Evolutionary conservation across 2,888 invertebrate genomes (phyloP).

Genomic region (Abrostola triplasia): DNA sequence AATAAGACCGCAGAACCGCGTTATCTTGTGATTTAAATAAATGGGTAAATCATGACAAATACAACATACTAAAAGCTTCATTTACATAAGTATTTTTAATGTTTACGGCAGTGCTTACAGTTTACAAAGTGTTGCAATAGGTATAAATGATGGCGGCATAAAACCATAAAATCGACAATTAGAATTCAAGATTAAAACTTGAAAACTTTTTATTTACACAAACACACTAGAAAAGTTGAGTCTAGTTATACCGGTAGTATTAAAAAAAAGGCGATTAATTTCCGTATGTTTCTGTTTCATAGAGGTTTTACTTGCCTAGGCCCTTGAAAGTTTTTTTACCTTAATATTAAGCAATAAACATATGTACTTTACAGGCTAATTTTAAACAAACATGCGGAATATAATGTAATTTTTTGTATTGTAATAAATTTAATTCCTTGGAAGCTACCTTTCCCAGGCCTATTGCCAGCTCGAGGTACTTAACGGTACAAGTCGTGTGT

Average conservation of each 20-base stretch:
- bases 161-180: conserved; percentile 6
- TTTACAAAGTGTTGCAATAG: conserved; percentile 37
- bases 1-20: conserved; percentile 22
- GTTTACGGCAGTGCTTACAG: conserved; percentile 22
- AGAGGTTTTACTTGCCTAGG: too few relatives aligned
- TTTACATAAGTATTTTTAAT: conserved; percentile 53
- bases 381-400: not conserved
- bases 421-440: not conserved
- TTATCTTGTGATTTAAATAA: conserved; percentile 35
- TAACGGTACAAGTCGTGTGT: conserved; percentile 20
- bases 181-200: not conserved
- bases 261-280: too few relatives aligned
- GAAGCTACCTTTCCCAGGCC: conserved; percentile 18
- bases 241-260: too few relatives aligned
- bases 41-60: conserved; percentile 45
- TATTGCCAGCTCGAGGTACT: conserved; percentile 8
- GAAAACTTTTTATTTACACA: too few relatives aligned
- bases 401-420: not conserved
- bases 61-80: conserved; percentile 43
- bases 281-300: too few relatives aligned
- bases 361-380: not conserved
- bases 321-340: too few relatives aligned
- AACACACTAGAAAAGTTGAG: too few relatives aligned
- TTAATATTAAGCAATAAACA: too few relatives aligned
- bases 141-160: conserved; percentile 33